A percentile compares a stretch with the other conserved stretches of the same genome.
These are phyloP conservation scores for Spisula subtruncata DNA, from an alignment of 2,888 invertebrate genomes.

Conservation along the genomic window DNA sequence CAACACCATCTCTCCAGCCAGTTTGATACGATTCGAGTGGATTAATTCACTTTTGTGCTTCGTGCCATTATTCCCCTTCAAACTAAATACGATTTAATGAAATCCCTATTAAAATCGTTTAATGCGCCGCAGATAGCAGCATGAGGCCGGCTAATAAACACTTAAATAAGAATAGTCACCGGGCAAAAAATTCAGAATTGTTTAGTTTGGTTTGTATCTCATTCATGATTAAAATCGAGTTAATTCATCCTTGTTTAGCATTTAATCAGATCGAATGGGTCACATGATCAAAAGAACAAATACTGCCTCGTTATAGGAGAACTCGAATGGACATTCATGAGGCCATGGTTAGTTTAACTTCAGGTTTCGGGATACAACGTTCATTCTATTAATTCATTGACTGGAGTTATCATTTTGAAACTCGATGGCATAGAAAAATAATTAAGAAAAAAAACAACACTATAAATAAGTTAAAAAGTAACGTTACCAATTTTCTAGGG, in stretches of 20 bases:
- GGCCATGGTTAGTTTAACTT: not conserved
- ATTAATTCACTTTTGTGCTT: slow-evolving; percentile 50
- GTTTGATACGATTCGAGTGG: slow-evolving; percentile 30
- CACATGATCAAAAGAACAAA: not conserved
- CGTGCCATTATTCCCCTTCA: slow-evolving; percentile 40
- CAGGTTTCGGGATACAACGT: too few species aligned
- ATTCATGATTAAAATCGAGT: slow-evolving; percentile 9
- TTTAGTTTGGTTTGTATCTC: not conserved
- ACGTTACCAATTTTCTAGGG: too few species aligned
- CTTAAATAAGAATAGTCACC: slow-evolving; percentile 26
- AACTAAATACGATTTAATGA: slow-evolving; percentile 45
- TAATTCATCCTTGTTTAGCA: not conserved
- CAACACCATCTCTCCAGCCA: not conserved
- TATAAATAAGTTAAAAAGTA: too few species aligned
- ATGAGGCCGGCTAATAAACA: slow-evolving; percentile 56
- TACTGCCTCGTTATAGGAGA: not conserved
- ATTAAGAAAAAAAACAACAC: too few species aligned
- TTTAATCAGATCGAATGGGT: slow-evolving; percentile 14
- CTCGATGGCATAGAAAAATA: too few species aligned
- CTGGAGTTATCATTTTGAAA: too few species aligned
- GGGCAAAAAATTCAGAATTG: not conserved
- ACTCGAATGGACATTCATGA: not conserved
- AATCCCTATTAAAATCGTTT: slow-evolving; percentile 58
- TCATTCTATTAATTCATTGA: too few species aligned
- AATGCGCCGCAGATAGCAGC: slow-evolving; percentile 42